These are phyloP conservation scores for Scaptodrosophila latifasciaeformis DNA, from an alignment of 2,888 invertebrate genomes.

Conservation along the genomic window DNA sequence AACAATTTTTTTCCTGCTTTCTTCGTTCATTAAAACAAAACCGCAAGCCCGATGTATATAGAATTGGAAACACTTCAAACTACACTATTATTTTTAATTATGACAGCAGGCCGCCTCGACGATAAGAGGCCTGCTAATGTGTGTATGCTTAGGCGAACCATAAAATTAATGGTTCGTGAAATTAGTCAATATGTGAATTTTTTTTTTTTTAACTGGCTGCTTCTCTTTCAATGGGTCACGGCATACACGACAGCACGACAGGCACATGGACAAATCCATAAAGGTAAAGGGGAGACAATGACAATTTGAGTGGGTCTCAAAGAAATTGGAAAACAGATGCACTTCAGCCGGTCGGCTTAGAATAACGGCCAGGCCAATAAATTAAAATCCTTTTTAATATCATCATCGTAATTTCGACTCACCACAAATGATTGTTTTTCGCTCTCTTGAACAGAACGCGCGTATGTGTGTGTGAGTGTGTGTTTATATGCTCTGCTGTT, in stretches of 20 bases:
- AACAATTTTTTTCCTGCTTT: conserved; percentile 22
- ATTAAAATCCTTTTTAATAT: conserved; percentile 34
- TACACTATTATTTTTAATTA: background rate
- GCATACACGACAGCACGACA: no score
- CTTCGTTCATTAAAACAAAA: conserved; percentile 11
- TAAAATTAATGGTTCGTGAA: conserved; percentile 8
- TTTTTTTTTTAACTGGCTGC: no score
- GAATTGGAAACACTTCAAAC: background rate
- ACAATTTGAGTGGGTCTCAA: no score
- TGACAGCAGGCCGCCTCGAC: no score
- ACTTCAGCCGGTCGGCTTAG: background rate
- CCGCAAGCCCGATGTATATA: conserved; percentile 7
- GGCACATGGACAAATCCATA: no score
- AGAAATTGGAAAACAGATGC: background rate
- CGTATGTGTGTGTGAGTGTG: no score
- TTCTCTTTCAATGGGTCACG: no score
- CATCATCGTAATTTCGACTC: conserved; percentile 24
- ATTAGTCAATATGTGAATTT: conserved; percentile 3
- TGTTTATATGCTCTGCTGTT: conserved; percentile 4
- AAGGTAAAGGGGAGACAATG: no score
- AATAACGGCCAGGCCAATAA: background rate
- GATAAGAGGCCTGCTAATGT: no score
- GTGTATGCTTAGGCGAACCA: no score
- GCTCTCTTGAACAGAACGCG: conserved; percentile 34
- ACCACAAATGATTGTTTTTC: conserved; percentile 54